Evolutionary conservation across 2,888 invertebrate genomes (phyloP).

Genomic region (Parnassius apollo): DNA sequence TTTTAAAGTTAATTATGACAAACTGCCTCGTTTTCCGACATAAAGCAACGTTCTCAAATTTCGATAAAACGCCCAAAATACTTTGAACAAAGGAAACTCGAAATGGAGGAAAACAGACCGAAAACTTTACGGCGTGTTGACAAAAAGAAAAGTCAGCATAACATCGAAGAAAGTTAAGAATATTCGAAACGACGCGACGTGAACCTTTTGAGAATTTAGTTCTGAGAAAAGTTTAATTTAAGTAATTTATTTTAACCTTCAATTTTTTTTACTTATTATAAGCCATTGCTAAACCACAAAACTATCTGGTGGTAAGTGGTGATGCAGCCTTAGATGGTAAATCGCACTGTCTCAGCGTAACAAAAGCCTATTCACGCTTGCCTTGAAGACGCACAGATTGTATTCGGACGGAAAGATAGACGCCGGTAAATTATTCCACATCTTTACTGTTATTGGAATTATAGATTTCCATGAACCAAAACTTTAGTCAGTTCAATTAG

Average conservation of each 20-base stretch:
- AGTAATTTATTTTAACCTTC: constrained; percentile 47
- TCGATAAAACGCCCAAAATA: constrained; percentile 26
- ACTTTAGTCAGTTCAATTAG: too few relatives aligned
- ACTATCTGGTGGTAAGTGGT: too few relatives aligned
- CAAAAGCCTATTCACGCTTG: too few relatives aligned
- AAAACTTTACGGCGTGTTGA: constrained; percentile 31
- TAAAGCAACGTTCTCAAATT: constrained; percentile 19
- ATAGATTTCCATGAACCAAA: too few relatives aligned
- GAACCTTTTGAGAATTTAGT: constrained; percentile 46
- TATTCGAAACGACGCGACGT: constrained; percentile 32
- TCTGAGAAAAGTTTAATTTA: constrained; percentile 41
- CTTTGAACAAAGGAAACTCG: constrained; percentile 28
- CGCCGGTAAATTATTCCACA: too few relatives aligned
- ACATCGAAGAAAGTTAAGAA: constrained; percentile 36
- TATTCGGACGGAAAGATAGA: too few relatives aligned
- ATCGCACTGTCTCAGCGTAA: too few relatives aligned
- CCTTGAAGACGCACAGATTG: too few relatives aligned
- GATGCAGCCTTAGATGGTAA: too few relatives aligned
- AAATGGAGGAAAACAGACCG: constrained; percentile 18
- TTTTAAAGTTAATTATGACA: constrained; percentile 26
- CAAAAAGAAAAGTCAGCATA: constrained; percentile 35
- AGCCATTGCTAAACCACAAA: too few relatives aligned
- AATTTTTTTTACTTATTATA: too few relatives aligned
- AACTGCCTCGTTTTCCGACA: constrained; percentile 13
- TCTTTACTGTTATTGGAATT: too few relatives aligned